Base-by-base conservation (phyloP, 2,797 vertebrate genomes). In the Sebastes wilsoni region DNA sequence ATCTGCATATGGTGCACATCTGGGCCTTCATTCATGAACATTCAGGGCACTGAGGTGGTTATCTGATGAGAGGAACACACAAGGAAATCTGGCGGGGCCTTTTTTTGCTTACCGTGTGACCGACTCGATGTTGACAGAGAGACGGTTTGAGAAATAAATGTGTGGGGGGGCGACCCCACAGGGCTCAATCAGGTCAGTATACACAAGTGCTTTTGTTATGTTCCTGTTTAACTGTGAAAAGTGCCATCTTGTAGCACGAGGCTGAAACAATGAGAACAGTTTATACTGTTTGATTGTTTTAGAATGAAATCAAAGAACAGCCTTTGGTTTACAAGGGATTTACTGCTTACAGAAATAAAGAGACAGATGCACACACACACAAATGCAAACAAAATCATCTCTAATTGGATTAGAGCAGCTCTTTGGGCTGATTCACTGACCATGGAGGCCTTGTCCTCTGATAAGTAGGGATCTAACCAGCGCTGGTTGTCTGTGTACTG, bases 1-100 rank as follows among this genome's bases (percentile, higher is more conserved):
- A 92, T 92, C 85, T 91, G 91, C 91, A 92, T 93, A 74, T 94
- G 94, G 91, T 4, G 58, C 86, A 92, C 92, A 95, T 91, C 90
- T 93, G 92, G 90, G 84, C 86, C 87, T 88, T 82, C 87, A 77
- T 87, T 91, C 90, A 81, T 55, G 79, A 83, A 82, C 77, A 25
- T 79, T 86, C 67, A 6, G 64, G 58, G 72, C 32, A 62, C 77
- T 70, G 87, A 87, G 89, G 87, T 76, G 87, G 90, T 90, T 93
- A 93, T 94, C 92, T 92, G 93, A 92, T 80, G 92, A 87, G 87
- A 88, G 91, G 93, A 94, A 94, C 94, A 93, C 91, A 92, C 90
- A 90, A 61, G 87, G 87, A 86, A 88, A 87, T 90, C 76, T 92
- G 85, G 81, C 81, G 56, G 67, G 62, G 28, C 23, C 36, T 38